Evolutionary conservation across 2,797 vertebrate genomes (phyloP).

Genomic region (Limosa lapponica): DNA sequence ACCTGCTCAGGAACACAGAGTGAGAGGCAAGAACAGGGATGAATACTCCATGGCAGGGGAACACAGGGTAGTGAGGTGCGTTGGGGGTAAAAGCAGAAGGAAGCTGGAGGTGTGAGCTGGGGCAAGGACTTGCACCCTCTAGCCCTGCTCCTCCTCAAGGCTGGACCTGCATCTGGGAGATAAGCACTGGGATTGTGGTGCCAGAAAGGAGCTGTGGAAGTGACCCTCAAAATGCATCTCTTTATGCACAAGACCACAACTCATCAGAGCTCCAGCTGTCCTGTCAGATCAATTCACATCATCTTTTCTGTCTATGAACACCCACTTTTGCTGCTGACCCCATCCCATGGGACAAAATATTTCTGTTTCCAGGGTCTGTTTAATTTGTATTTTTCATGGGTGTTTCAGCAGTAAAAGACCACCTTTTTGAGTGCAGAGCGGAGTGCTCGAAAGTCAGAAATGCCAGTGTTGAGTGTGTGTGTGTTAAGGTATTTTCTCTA

Average conservation of each 20-base stretch:
- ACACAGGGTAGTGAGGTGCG: neutral
- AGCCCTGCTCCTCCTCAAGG: neutral
- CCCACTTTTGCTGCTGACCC: neutral
- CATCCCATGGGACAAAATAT: neutral
- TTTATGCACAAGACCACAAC: too few relatives aligned
- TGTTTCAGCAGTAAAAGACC: neutral
- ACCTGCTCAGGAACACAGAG: neutral
- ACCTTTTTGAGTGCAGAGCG: neutral
- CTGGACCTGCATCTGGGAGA: neutral
- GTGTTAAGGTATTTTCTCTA: neutral
- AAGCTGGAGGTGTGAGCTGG: neutral
- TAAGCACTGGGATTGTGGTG: neutral
- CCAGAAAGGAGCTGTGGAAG: neutral
- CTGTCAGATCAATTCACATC: neutral
- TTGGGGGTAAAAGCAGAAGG: neutral
- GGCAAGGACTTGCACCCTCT: neutral
- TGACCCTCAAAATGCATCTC: neutral
- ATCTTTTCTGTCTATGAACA: neutral
- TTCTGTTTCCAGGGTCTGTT: neutral
- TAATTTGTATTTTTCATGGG: neutral
- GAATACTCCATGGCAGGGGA: neutral
- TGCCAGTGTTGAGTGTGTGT: accelerated
- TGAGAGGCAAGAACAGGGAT: neutral
- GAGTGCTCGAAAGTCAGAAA: neutral
- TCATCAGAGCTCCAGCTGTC: neutral